These are phyloP conservation scores for Propithecus perrieri DNA, from an alignment of 2,797 vertebrate genomes.

Conservation along the genomic window DNA sequence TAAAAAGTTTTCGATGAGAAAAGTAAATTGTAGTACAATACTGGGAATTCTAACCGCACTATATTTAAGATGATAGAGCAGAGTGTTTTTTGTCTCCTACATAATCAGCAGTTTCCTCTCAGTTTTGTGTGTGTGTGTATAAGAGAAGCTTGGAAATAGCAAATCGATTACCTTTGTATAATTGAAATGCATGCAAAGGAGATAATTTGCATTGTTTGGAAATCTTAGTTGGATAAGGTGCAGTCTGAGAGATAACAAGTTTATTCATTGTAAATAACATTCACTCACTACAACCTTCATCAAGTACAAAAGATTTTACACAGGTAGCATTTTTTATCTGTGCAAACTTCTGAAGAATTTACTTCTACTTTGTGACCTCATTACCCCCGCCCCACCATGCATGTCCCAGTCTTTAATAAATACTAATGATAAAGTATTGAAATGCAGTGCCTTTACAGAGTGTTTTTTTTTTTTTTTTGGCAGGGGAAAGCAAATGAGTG, in stretches of 20 bases:
- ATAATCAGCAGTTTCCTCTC: background rate
- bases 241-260: background rate
- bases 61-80: constrained; percentile 24
- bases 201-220: constrained; percentile 36
- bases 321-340: background rate
- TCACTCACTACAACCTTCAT: background rate
- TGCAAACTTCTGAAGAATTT: background rate
- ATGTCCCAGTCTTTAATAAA: background rate
- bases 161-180: constrained; percentile 38
- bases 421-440: background rate
- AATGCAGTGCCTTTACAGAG: background rate
- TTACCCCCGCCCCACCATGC: accelerated
- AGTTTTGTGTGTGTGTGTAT: background rate
- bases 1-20: background rate
- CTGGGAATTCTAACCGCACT: background rate
- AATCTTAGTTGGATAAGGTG: background rate
- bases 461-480: background rate
- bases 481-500: background rate
- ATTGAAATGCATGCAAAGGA: background rate
- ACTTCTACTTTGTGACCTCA: background rate
- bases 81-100: background rate
- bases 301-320: background rate
- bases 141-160: background rate
- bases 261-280: background rate
- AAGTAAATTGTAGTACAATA: background rate